Conservation (phyloP, 1,140 invertebrate species). For the Macrotrachela quadricornifera region DNA sequence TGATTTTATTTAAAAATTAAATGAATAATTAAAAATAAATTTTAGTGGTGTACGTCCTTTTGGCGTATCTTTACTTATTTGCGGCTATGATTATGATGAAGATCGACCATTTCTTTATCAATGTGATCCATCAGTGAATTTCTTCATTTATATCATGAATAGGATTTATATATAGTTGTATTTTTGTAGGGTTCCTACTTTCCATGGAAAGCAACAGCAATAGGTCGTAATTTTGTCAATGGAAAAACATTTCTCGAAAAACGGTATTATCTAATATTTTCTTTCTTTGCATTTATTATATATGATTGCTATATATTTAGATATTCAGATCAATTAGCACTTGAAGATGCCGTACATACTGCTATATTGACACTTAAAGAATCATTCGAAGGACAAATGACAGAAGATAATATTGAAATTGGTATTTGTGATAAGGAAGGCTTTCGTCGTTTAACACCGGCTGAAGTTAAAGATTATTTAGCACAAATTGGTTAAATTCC, state of each 20-base stretch:
- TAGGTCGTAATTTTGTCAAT: conserved; percentile 99
- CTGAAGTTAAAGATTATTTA: conserved; percentile 88
- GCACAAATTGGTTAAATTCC: conserved; percentile 9
- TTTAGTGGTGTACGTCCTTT: conserved; percentile 86
- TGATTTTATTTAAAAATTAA: not conserved
- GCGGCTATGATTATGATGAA: conserved; percentile 67
- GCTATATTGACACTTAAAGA: conserved; percentile 94
- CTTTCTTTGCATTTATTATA: no score
- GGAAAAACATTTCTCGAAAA: conserved; percentile 97
- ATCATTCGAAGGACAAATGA: conserved; percentile 98
- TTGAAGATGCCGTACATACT: conserved; percentile 96
- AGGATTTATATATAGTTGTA: not conserved
- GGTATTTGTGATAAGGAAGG: conserved; percentile 76
- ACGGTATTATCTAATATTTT: conserved; percentile 26
- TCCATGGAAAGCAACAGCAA: conserved; percentile 97
- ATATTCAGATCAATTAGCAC: conserved; percentile 79
- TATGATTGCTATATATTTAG: conserved; percentile 33
- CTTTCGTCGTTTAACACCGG: conserved; percentile 66
- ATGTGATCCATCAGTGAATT: conserved; percentile 69
- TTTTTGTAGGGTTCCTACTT: conserved; percentile 65
- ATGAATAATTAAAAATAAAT: conserved; percentile 12
- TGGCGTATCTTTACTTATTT: conserved; percentile 85
- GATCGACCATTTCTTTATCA: conserved; percentile 76
- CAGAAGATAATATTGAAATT: conserved; percentile 93
- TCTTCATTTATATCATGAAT: not conserved